Base-by-base conservation (phyloP, 2,797 vertebrate species). In the Avahi laniger region DNA sequence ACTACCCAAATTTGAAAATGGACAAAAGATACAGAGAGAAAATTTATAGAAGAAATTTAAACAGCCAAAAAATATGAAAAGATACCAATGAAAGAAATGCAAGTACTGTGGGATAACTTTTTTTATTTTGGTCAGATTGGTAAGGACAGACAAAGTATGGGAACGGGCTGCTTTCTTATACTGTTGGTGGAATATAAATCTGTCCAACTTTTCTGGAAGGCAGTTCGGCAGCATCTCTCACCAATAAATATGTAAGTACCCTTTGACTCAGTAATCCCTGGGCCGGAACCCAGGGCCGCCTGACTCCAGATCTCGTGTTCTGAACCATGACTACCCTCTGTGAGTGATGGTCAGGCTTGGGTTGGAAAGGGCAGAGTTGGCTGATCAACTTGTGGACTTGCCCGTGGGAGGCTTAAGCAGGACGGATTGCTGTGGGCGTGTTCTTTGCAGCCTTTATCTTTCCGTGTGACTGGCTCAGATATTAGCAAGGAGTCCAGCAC, bases 391-490 rank as follows among this genome's bases (percentile, higher is more conserved):
- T 97, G 95, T 90, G 79, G 61, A 83, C 87, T 89, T 82, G 81
- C 81, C 65, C 0, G 38, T 91, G 90, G 96, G 95, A 91, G 93
- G 91, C n/a, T 78, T 79, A 57, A 52, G 89, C 33, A 81, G 95
- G 84, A 85, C 13, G 12, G 38, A 28, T 41, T 73, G 54, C 61
- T 3, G 6, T 35, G 83, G 95, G 65, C 0, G 41, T 82, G 78
- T 79, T 97, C 94, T 97, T 85, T 94, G 84, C 73, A 26, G 94
- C 70, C 93, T 97, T 97, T 97, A 96, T 96, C 89, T 88, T 85
- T 78, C 73, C 4, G n/a, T 88, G 84, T 93, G 93, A 93, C 96
- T 76, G 57, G 91, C 93, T 97, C 80, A 30, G 89, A 88, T 54
- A 69, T 73, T 72, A 43, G 69, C n/a, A 30, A 94, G 84, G 63